Evolutionary conservation across 1,140 invertebrate genomes (phyloP).

Genomic region (Caenorhabditis brenneri): DNA sequence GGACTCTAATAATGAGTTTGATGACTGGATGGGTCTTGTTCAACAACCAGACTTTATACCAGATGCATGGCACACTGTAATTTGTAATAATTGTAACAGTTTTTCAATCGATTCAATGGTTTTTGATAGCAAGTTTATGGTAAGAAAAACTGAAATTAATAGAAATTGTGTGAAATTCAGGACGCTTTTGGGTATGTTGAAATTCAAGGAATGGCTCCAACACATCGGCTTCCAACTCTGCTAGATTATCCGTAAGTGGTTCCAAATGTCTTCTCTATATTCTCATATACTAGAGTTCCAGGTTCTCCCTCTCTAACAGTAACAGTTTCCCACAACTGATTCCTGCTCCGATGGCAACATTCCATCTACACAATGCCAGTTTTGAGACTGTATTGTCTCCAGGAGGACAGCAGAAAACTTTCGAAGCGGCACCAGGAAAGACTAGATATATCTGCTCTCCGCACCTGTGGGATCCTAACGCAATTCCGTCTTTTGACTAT

Average conservation of each 20-base stretch:
- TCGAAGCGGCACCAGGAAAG: neutral
- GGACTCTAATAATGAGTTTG: neutral
- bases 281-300: neutral
- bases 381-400: neutral
- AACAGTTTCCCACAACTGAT: conserved; percentile 2
- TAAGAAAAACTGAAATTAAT: too few relatives aligned
- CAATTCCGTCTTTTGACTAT: neutral
- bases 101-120: neutral
- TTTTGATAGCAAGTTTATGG: neutral
- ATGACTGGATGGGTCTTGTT: neutral
- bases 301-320: neutral
- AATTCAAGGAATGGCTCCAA: conserved; percentile 7
- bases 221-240: neutral
- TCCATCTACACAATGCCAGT: neutral
- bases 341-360: neutral
- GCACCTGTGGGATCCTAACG: neutral
- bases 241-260: conserved; percentile 5
- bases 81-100: conserved; percentile 10
- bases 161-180: neutral
- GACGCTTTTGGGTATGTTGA: neutral
- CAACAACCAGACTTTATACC: neutral
- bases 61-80: neutral
- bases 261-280: neutral
- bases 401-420: neutral
- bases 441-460: neutral